Conservation (phyloP, 2,888 invertebrate species). For the Nymphalis c-album region DNA sequence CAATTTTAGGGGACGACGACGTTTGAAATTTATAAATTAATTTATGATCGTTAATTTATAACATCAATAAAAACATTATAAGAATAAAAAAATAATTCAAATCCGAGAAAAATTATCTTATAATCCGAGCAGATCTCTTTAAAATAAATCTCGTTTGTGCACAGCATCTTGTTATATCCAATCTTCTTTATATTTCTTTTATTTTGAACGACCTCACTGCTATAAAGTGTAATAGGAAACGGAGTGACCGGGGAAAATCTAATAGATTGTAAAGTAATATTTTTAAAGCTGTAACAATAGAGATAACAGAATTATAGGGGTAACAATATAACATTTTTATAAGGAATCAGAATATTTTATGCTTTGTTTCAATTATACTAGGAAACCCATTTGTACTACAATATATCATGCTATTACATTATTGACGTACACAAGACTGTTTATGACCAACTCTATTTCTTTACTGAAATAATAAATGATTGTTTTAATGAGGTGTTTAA, state of each 20-base stretch:
- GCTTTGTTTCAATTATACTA: not conserved
- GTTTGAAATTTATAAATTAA: slow-evolving; percentile 35
- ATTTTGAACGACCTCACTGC: slow-evolving; percentile 51
- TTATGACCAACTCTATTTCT: no score
- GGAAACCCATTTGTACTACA: no score
- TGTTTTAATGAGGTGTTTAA: no score
- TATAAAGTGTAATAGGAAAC: slow-evolving; percentile 64
- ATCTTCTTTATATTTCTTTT: slow-evolving; percentile 39
- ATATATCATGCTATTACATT: no score
- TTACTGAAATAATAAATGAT: no score
- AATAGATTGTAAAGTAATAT: slow-evolving; percentile 32
- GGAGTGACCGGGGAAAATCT: slow-evolving; percentile 53
- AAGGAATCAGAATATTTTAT: not conserved
- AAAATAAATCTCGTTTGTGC: slow-evolving; percentile 6
- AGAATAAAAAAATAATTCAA: no score
- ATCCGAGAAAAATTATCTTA: no score
- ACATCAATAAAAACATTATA: no score
- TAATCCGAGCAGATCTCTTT: slow-evolving; percentile 1
- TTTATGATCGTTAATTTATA: slow-evolving; percentile 1
- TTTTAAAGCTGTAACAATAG: slow-evolving; percentile 37
- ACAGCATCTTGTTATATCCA: slow-evolving; percentile 14
- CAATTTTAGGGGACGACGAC: slow-evolving; percentile 22
- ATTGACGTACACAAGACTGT: no score
- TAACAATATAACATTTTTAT: slow-evolving; percentile 8
- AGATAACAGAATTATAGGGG: slow-evolving; percentile 5